Conservation (phyloP, 2,113 vertebrate species). For the Dascyllus trimaculatus region DNA sequence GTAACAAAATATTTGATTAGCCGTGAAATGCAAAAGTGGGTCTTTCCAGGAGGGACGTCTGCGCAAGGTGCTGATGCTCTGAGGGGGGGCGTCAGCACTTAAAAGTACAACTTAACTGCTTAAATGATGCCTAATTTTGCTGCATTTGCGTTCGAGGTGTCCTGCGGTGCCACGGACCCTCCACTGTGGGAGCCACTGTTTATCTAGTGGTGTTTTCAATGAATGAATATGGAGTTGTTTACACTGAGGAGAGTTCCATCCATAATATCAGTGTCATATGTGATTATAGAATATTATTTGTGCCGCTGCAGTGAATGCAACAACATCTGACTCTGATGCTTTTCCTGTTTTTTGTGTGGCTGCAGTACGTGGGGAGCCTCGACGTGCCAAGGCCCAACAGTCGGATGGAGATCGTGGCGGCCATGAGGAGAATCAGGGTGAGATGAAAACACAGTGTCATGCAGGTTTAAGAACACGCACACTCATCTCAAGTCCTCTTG, state of each 20-base stretch:
- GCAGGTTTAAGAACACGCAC: background rate
- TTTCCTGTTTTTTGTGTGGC: slow-evolving; percentile 3
- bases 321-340: background rate
- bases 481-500: background rate
- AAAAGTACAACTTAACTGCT: background rate
- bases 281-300: slow-evolving; percentile 4
- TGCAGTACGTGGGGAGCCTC: slow-evolving; percentile 91
- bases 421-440: slow-evolving; percentile 94
- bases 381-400: slow-evolving; percentile 94
- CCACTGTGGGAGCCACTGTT: background rate
- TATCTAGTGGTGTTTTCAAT: background rate
- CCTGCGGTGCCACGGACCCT: no score
- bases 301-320: background rate
- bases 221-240: slow-evolving; percentile 19
- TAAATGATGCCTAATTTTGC: slow-evolving; percentile 1
- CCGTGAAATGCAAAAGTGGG: no score
- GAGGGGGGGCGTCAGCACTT: background rate
- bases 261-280: background rate
- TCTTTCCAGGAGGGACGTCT: background rate
- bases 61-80: background rate
- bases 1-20: no score
- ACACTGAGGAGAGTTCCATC: background rate
- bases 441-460: slow-evolving; percentile 59
- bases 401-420: slow-evolving; percentile 94
- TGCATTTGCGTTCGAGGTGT: background rate